Evolutionary conservation across 2,797 vertebrate genomes (phyloP).

Genomic region (Pipistrellus nathusii): DNA sequence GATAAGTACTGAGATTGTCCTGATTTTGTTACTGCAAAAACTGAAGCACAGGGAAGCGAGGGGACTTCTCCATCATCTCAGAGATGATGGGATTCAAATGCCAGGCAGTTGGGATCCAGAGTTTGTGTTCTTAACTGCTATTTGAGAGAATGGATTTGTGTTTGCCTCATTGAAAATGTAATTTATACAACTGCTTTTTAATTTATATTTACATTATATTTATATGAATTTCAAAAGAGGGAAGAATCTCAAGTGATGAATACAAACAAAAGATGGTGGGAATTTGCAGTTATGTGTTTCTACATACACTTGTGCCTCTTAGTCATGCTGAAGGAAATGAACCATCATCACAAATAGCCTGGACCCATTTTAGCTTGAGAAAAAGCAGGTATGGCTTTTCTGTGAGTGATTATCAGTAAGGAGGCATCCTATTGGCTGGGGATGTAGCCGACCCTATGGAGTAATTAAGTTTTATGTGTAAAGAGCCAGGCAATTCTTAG

Average conservation of each 20-base stretch:
- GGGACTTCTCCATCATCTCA: background rate
- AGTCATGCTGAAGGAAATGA: constrained; percentile 22
- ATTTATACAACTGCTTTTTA: constrained; percentile 57
- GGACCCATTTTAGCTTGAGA: constrained; percentile 23
- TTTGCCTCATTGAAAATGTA: constrained; percentile 55
- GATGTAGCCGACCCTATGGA: background rate
- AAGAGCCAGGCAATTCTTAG: constrained; percentile 40
- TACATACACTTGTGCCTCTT: background rate
- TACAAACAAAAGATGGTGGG: constrained; percentile 55
- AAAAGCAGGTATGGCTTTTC: constrained; percentile 37
- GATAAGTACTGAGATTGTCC: background rate
- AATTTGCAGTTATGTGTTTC: background rate
- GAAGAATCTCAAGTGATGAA: background rate
- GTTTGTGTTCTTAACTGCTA: background rate
- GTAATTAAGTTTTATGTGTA: constrained; percentile 73
- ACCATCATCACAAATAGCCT: background rate
- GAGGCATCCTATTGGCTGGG: background rate
- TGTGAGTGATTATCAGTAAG: background rate
- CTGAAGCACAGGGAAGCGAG: background rate
- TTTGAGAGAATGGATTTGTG: constrained; percentile 20
- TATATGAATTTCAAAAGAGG: constrained; percentile 72
- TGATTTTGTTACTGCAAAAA: background rate
- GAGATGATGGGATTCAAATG: background rate
- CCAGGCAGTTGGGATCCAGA: background rate
- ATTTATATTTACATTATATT: constrained; percentile 63